These are phyloP conservation scores for Callyntrura guangdongensis DNA, from an alignment of 2,888 invertebrate genomes.

Conservation along the genomic window DNA sequence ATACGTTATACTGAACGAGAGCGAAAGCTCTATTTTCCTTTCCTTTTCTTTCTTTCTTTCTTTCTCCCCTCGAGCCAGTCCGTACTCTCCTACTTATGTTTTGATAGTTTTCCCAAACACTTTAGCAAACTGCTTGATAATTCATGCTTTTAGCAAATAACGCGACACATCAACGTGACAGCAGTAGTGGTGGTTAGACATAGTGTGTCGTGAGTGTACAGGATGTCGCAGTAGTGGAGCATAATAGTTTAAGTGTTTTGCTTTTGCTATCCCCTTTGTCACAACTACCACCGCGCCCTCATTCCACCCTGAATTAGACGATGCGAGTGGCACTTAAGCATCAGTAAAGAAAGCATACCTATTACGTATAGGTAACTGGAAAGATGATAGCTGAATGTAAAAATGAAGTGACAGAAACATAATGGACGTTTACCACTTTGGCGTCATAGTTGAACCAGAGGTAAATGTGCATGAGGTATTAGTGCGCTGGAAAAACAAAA, in stretches of 20 bases:
- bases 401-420: no score
- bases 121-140: slow-evolving; percentile 8
- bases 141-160: slow-evolving; percentile 38
- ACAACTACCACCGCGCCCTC: neutral
- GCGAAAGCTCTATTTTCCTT: neutral
- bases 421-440: no score
- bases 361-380: no score
- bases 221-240: neutral
- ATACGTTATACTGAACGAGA: neutral
- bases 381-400: no score
- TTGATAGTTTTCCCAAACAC: slow-evolving; percentile 11
- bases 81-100: neutral
- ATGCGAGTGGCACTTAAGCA: slow-evolving; percentile 9
- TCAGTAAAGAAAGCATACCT: neutral
- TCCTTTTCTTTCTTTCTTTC: neutral
- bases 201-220: neutral
- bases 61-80: neutral
- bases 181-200: neutral
- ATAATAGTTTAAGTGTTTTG: slow-evolving; percentile 38
- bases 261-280: neutral
- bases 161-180: neutral
- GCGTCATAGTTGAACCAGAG: no score
- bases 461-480: no score
- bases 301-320: neutral
- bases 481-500: no score